phyloP scores from a whole-genome alignment of 2,113 vertebrate species.

The Bambusicola thoracicus region DNA sequence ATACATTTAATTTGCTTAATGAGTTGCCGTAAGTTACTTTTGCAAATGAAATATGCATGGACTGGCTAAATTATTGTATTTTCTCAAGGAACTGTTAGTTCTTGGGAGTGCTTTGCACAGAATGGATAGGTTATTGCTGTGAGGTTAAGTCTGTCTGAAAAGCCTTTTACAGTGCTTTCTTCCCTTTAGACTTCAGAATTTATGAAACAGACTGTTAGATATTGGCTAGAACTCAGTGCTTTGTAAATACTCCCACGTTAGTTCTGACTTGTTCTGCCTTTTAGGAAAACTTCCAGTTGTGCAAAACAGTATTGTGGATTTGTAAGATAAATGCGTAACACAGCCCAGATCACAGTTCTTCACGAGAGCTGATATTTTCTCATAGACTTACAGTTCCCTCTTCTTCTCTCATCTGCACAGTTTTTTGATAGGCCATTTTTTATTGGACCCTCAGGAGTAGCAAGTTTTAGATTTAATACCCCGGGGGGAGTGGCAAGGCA shows the following conservation, averaged over 20 bases:
- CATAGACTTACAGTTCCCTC: not conserved
- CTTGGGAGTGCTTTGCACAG: not conserved
- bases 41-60: not conserved
- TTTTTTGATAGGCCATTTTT: constrained; percentile 47
- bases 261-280: constrained; percentile 25
- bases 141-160: not conserved
- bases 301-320: not conserved
- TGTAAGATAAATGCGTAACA: not conserved
- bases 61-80: not conserved
- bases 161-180: not conserved
- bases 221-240: not conserved
- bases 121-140: not conserved
- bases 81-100: constrained; percentile 1
- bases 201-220: not conserved
- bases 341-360: constrained; percentile 18
- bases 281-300: constrained; percentile 25
- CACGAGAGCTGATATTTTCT: constrained; percentile 5
- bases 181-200: constrained; percentile 4
- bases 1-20: not conserved
- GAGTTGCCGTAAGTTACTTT: not conserved
- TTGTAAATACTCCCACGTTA: constrained; percentile 5
- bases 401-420: constrained; percentile 23
- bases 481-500: constrained; percentile 39
- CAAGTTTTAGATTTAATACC: constrained; percentile 54
- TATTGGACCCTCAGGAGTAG: constrained; percentile 16